Evolutionary conservation across 2,888 invertebrate genomes (phyloP).

Genomic region (Pristionchus fissidentatus): DNA sequence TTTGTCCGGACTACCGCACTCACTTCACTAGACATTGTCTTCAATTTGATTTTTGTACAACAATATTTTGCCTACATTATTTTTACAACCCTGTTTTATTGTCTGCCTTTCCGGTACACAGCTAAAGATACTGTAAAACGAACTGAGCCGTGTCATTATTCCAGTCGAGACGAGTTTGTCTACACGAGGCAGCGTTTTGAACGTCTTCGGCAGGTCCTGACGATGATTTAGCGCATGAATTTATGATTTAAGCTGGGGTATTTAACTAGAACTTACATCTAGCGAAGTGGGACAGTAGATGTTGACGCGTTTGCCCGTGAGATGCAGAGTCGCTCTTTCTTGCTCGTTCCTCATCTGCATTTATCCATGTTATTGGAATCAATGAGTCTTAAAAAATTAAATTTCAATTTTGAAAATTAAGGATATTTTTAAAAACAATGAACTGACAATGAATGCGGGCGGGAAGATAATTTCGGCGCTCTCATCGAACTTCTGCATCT

Average conservation of each 20-base stretch:
- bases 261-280: slow-evolving; percentile 41
- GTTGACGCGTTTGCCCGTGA: background rate
- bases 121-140: background rate
- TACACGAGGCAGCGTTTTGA: background rate
- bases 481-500: slow-evolving; percentile 80
- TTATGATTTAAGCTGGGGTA: too few species aligned
- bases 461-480: slow-evolving; percentile 92
- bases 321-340: background rate
- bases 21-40: too few species aligned
- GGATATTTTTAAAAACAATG: slow-evolving; percentile 3
- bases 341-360: background rate
- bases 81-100: too few species aligned
- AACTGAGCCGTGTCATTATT: slow-evolving; percentile 56
- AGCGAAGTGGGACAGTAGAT: slow-evolving; percentile 49
- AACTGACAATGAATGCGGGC: slow-evolving; percentile 84
- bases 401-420: background rate
- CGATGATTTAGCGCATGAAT: background rate
- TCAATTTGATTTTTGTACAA: too few species aligned
- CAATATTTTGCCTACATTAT: too few species aligned
- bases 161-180: slow-evolving; percentile 55
- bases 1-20: too few species aligned
- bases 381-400: background rate
- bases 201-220: background rate
- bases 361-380: background rate
- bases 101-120: background rate